phyloP scores from a whole-genome alignment of 2,888 invertebrate species.

The Oasisia sp. region DNA sequence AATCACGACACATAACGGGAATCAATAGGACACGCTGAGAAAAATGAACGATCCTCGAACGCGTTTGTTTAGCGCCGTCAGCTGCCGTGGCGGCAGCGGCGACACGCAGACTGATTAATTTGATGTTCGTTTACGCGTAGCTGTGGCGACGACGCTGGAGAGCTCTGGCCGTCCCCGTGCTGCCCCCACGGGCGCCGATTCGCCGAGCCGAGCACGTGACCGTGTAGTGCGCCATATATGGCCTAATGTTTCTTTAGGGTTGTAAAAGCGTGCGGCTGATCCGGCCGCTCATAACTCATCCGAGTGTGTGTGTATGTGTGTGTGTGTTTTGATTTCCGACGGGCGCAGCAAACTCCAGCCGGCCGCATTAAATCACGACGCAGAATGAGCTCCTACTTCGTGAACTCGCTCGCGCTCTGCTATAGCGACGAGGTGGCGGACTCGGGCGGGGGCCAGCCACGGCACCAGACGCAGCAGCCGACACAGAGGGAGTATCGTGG shows the following conservation, averaged over 20 bases:
- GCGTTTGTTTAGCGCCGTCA: slow-evolving; percentile 11
- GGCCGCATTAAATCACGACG: slow-evolving; percentile 23
- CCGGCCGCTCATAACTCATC: slow-evolving; percentile 38
- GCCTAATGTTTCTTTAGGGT: slow-evolving; percentile 43
- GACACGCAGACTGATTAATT: slow-evolving; percentile 17
- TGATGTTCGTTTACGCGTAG: slow-evolving; percentile 6
- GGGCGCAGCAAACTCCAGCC: neutral
- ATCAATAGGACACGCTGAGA: neutral
- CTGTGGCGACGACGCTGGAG: neutral
- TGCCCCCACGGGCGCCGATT: slow-evolving; percentile 25
- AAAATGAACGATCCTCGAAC: neutral
- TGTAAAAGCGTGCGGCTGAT: slow-evolving; percentile 38
- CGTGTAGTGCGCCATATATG: slow-evolving; percentile 38
- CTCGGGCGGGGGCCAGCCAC: slow-evolving; percentile 28
- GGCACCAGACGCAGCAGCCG: neutral
- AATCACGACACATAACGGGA: slow-evolving; percentile 6
- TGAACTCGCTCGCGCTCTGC: slow-evolving; percentile 39
- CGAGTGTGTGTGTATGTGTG: slow-evolving; percentile 22
- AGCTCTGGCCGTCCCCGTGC: neutral
- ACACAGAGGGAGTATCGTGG: slow-evolving; percentile 1
- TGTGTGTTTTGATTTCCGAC: slow-evolving; percentile 19
- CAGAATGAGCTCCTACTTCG: slow-evolving; percentile 40
- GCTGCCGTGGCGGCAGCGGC: neutral
- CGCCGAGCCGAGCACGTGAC: slow-evolving; percentile 36
- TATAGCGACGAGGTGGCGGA: slow-evolving; percentile 35